phyloP scores from a whole-genome alignment of 2,113 vertebrate genomes.

The Labrus mixtus region DNA sequence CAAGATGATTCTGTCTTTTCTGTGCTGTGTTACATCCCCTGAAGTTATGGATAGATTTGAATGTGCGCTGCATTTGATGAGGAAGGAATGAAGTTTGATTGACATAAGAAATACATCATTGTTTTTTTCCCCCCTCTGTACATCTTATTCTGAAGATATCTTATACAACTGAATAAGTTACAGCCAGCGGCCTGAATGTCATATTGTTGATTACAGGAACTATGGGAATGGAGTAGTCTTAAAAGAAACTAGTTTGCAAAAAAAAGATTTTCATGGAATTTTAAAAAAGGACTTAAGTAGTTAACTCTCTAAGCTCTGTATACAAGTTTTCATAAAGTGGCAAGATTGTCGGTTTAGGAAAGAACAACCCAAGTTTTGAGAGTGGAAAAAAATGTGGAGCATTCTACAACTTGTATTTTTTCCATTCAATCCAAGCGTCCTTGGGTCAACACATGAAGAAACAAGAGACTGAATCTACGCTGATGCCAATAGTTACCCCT shows the following conservation, averaged over 20 bases:
- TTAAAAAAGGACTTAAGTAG: too few relatives aligned
- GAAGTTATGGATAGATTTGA: conserved; percentile 17
- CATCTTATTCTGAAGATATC: neutral
- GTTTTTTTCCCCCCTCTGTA: conserved; percentile 13
- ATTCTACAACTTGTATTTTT: too few relatives aligned
- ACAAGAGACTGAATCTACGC: too few relatives aligned
- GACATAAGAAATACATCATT: conserved; percentile 19
- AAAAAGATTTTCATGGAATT: neutral
- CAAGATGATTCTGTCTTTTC: conserved; percentile 25
- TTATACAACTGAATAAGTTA: conserved; percentile 1
- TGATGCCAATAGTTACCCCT: too few relatives aligned
- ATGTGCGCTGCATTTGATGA: conserved; percentile 1
- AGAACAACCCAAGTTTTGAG: too few relatives aligned
- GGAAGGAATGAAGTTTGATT: conserved; percentile 26
- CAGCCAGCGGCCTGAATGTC: neutral
- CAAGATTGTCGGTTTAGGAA: too few relatives aligned
- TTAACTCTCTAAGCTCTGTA: too few relatives aligned
- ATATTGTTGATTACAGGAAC: neutral
- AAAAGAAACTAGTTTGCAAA: neutral
- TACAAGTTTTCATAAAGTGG: too few relatives aligned
- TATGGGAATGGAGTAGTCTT: neutral
- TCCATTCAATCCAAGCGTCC: too few relatives aligned
- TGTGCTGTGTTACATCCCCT: conserved; percentile 36
- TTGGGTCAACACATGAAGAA: too few relatives aligned
- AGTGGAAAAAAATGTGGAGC: too few relatives aligned